phyloP scores from a whole-genome alignment of 2,888 invertebrate species.

The Campopleginae sp. region DNA sequence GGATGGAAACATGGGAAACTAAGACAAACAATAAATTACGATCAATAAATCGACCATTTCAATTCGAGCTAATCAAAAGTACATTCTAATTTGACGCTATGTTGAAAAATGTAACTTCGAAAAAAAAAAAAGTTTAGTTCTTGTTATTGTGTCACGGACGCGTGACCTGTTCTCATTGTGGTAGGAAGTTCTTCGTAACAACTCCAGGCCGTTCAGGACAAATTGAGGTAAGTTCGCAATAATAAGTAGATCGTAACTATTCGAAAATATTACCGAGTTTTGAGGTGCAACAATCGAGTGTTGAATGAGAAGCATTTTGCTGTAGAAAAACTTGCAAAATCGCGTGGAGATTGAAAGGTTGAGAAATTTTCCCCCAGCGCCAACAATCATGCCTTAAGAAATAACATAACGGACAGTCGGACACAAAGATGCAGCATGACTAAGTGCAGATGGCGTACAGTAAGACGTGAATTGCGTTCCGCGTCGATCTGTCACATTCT shows the following conservation, averaged over 20 bases:
- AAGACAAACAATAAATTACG: no score
- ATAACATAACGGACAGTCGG: neutral
- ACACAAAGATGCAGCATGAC: neutral
- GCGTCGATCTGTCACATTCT: slow-evolving; percentile 14
- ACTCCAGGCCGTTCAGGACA: no score
- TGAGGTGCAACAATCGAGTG: neutral
- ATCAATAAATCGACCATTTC: no score
- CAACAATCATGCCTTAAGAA: neutral
- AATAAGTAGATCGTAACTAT: neutral
- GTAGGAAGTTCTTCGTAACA: no score
- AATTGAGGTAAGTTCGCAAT: no score
- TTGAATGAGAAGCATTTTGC: neutral
- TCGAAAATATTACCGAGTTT: neutral
- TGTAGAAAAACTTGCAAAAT: neutral
- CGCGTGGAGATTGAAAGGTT: neutral
- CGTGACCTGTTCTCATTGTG: no score
- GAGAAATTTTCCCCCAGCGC: neutral
- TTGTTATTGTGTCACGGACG: no score
- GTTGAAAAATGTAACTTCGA: no score
- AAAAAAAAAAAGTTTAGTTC: no score
- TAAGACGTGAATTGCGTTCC: neutral
- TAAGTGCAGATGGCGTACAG: neutral
- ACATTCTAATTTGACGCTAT: no score
- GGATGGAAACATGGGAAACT: no score
- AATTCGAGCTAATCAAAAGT: no score